Conservation (phyloP, 1,140 invertebrate species). For the Laupala kohalensis region DNA sequence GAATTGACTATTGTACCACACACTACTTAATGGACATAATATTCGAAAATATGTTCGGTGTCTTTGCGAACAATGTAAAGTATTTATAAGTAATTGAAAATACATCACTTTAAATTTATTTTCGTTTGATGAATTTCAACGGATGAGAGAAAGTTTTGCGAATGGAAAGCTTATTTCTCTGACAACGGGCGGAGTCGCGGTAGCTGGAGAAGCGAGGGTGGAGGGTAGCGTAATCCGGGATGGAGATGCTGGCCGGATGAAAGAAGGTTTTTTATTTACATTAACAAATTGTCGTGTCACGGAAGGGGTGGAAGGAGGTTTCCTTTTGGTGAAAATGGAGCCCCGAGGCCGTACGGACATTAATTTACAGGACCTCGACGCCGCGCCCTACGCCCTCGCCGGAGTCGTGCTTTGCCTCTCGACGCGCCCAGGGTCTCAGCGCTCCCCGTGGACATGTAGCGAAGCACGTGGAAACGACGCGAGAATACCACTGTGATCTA, state of each 20-base stretch:
- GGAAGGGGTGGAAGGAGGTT: neutral
- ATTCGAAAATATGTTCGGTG: too few species aligned
- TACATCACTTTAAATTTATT: neutral
- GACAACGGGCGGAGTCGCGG: neutral
- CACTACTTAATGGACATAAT: too few species aligned
- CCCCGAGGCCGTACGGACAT: neutral
- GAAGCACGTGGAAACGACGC: too few species aligned
- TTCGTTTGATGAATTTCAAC: neutral
- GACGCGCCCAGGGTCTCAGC: too few species aligned
- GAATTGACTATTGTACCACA: too few species aligned
- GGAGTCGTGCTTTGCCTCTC: neutral
- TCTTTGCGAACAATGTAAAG: too few species aligned
- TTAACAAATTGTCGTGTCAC: neutral
- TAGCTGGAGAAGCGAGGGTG: neutral
- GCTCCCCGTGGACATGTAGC: too few species aligned
- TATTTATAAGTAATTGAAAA: neutral
- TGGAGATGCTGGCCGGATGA: neutral
- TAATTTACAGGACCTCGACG: neutral
- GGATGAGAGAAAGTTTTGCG: neutral
- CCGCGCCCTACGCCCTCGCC: neutral
- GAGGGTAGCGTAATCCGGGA: too few species aligned
- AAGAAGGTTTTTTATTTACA: neutral
- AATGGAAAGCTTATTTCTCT: neutral
- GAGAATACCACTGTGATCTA: too few species aligned
- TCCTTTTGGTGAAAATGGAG: too few species aligned